phyloP scores from a whole-genome alignment of 2,113 vertebrate genomes.

The Synodontis membranacea region DNA sequence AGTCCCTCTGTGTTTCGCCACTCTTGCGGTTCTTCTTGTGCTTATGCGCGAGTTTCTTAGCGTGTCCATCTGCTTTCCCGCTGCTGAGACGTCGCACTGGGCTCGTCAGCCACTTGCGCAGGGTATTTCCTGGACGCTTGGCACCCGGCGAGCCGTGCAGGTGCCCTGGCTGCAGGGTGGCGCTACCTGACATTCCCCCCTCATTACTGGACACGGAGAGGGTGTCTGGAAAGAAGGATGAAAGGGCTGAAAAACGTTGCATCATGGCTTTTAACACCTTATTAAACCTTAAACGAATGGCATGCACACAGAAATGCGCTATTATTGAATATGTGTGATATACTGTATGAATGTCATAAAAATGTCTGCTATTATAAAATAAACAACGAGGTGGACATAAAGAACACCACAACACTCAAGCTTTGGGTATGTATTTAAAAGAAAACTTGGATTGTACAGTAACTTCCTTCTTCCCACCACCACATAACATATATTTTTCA shows the following conservation, averaged over 20 bases:
- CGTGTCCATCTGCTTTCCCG: constrained; percentile 92
- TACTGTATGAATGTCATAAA: not conserved
- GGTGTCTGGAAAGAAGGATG: constrained; percentile 75
- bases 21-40: constrained; percentile 92
- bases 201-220: constrained; percentile 95
- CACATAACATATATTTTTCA: too few relatives aligned
- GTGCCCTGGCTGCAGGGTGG: constrained; percentile 86
- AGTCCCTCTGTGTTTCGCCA: constrained; percentile 89
- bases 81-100: constrained; percentile 96
- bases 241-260: not conserved
- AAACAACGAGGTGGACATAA: not conserved
- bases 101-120: constrained; percentile 98
- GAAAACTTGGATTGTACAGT: too few relatives aligned
- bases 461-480: too few relatives aligned
- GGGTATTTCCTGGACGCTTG: constrained; percentile 94
- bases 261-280: not conserved
- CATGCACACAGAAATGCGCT: not conserved
- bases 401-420: not conserved
- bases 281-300: not conserved
- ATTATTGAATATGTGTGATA: not conserved
- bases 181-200: constrained; percentile 83
- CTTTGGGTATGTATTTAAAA: too few relatives aligned
- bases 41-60: constrained; percentile 95
- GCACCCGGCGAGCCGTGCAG: constrained; percentile 92
- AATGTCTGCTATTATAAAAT: not conserved